Base-by-base conservation (phyloP, 2,888 invertebrate species). In the Phasia obesa region DNA sequence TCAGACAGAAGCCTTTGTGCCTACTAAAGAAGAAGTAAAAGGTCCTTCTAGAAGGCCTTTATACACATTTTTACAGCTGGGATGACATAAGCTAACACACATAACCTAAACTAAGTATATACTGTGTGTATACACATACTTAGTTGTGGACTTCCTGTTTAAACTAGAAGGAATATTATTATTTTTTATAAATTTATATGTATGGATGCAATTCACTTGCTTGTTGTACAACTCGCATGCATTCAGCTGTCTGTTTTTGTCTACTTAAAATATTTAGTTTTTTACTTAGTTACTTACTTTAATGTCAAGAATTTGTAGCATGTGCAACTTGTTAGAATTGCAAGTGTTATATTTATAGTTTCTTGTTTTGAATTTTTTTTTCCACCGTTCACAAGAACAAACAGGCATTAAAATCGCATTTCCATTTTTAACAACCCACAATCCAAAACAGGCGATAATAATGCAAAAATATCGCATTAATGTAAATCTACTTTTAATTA, bases 281-380 rank as follows among this genome's bases (percentile, higher is more conserved):
- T 35, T 27, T 62, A 35, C 35, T 77, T 62, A n/a, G 47, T 70
- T 70, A 55, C 49, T 21, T 70, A 77, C 38, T 80, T 65, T 51
- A 42, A 71, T 76, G 65, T 71, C 70, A 74, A 76, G 60, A 83
- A 79, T 79, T 83, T 83, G 83, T 83, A 79, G 78, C 79, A 83
- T 83, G 79, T 83, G 83, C 83, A 79, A 79, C 75, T 83, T 79
- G 83, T 79, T 83, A 79, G 75, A 79, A 71, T 79, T 75, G 83
- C 71, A 79, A 83, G 78, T 83, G 82, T 79, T 75, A 67, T 79
- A 79, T 75, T 67, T 75, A 55, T 42, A 71, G 62, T 55, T 74
- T 38, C 27, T 49, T 74, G 13, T 53, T 21, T n/a, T n/a, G n/a
- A n/a, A 19, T 55, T 9, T 64, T 55, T 21, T 38, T 23, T 38